phyloP scores from a whole-genome alignment of 2,113 vertebrate genomes.

The Pelecanoides urinatrix region DNA sequence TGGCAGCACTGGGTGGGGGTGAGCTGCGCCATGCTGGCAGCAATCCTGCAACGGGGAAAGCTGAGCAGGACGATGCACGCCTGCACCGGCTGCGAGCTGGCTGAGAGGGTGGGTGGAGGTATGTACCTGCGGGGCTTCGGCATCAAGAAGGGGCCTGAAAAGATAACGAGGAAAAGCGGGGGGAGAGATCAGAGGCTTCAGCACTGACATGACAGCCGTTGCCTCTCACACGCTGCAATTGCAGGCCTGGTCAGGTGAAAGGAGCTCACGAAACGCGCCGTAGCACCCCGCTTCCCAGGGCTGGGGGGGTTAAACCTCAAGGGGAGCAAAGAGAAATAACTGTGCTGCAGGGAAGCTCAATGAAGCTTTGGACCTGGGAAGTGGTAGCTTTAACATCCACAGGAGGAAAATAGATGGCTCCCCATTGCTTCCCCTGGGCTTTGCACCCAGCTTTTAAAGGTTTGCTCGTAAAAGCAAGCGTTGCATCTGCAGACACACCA shows the following conservation, averaged over 20 bases:
- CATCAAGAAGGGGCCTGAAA: neutral
- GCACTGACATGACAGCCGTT: neutral
- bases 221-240: neutral
- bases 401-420: neutral
- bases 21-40: accelerated
- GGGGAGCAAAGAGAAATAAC: neutral
- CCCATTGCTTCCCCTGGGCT: neutral
- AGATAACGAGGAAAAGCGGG: neutral
- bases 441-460: neutral
- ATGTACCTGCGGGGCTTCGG: accelerated
- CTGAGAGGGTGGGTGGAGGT: neutral
- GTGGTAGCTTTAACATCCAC: neutral
- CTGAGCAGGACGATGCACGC: neutral
- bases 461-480: neutral
- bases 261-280: accelerated
- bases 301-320: neutral
- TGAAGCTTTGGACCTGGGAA: neutral
- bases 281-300: neutral
- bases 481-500: neutral
- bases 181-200: neutral
- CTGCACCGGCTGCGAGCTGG: neutral
- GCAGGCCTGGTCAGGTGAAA: neutral
- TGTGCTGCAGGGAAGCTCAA: neutral
- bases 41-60: accelerated
- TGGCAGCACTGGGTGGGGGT: neutral